phyloP scores from a whole-genome alignment of 2,797 vertebrate genomes.

The Sebastolobus alascanus region DNA sequence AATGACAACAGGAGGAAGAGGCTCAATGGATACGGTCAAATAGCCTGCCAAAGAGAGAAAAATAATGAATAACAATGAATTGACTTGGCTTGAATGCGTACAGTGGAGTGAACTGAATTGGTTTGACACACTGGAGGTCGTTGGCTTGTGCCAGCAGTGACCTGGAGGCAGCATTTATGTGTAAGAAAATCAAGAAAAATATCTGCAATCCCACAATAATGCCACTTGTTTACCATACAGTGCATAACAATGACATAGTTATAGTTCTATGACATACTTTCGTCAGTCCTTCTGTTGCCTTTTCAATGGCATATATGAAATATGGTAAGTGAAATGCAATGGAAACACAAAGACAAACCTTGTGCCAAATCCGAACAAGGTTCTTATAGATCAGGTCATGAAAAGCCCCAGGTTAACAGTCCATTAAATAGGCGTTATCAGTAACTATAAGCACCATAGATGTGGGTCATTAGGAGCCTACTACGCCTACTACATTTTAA shows the following conservation, averaged over 20 bases:
- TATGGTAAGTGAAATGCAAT: no score
- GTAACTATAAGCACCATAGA: no score
- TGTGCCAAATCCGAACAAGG: not conserved
- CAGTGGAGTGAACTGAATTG: not conserved
- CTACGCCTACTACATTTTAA: no score
- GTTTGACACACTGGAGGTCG: not conserved
- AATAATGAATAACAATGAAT: not conserved
- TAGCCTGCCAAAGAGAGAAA: conserved; percentile 83
- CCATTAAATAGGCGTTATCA: no score
- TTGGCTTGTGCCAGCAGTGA: not conserved
- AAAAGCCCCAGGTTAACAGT: not conserved
- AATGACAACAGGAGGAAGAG: conserved; percentile 91
- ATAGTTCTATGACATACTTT: no score
- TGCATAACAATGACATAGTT: no score
- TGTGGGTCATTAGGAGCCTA: no score
- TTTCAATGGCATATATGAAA: no score
- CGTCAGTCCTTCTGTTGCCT: no score
- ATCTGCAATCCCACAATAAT: not conserved
- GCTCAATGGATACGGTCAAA: conserved; percentile 92
- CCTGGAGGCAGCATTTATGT: not conserved
- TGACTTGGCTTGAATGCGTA: not conserved
- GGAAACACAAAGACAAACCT: no score
- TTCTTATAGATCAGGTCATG: not conserved
- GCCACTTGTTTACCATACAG: no score
- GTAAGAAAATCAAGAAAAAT: not conserved